A percentile compares a stretch with the other conserved stretches of the same genome.
phyloP scores from a whole-genome alignment of 2,113 vertebrate genomes.

The Lanius collurio region DNA sequence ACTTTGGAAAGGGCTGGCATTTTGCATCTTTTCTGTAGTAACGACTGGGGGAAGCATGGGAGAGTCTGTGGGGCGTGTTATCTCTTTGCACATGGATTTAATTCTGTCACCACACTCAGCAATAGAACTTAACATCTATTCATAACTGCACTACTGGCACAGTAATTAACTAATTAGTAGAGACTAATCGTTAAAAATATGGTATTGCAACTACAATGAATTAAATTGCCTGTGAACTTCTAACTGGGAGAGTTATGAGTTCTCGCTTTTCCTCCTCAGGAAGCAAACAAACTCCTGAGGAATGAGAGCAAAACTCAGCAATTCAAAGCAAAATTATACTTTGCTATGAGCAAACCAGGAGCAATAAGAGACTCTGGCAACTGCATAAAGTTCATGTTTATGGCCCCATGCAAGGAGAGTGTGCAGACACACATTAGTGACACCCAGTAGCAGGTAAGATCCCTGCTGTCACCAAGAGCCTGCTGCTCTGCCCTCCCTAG shows the following conservation, averaged over 20 bases:
- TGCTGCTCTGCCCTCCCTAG: background rate
- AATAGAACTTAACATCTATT: background rate
- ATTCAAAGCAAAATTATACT: background rate
- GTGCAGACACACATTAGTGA: background rate
- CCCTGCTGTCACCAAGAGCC: background rate
- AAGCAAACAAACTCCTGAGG: background rate
- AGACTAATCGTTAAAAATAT: conserved; percentile 35
- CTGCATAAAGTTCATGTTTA: background rate
- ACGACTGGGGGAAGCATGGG: background rate
- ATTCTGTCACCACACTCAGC: background rate
- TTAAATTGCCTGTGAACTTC: background rate
- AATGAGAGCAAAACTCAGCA: background rate
- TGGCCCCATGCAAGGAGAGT: background rate
- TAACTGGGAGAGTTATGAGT: background rate
- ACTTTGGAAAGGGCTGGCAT: background rate
- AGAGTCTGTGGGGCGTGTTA: background rate
- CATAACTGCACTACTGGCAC: background rate
- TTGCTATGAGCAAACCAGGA: background rate
- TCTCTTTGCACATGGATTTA: background rate
- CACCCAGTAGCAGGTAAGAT: background rate
- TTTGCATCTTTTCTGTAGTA: background rate
- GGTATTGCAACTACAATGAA: background rate
- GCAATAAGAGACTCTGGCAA: background rate
- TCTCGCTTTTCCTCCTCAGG: background rate
- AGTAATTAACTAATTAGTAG: conserved; percentile 50